Percentiles rank a stretch among this genome's conserved stretches.
Conservation (phyloP, 2,113 vertebrate species). For the Coreoperca whiteheadi region DNA sequence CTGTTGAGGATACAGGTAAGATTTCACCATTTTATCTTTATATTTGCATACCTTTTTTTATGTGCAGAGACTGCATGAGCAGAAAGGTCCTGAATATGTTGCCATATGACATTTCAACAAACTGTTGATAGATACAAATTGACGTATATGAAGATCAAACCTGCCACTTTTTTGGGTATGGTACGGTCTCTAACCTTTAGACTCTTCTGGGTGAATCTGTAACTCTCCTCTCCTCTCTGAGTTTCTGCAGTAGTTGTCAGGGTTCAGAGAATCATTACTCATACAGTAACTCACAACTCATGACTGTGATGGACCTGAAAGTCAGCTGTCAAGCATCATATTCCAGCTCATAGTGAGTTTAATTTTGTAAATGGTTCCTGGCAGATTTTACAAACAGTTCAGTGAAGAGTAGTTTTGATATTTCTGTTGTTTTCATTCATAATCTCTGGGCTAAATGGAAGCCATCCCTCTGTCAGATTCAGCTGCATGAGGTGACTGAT, state of each 20-base stretch:
- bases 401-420: slow-evolving; percentile 16
- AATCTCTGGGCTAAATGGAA: background rate
- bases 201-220: slow-evolving; percentile 8
- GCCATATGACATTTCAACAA: slow-evolving; percentile 37
- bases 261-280: slow-evolving; percentile 8
- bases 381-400: slow-evolving; percentile 31
- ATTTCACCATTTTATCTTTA: slow-evolving; percentile 7
- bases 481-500: background rate
- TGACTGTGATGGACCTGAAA: slow-evolving; percentile 8
- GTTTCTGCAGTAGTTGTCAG: background rate
- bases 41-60: background rate
- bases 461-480: slow-evolving; percentile 4
- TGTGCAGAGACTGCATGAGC: background rate
- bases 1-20: slow-evolving; percentile 92
- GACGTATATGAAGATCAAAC: slow-evolving; percentile 26
- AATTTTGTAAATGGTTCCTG: slow-evolving; percentile 34
- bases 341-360: background rate
- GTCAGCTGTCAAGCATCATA: slow-evolving; percentile 22
- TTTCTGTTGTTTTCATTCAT: slow-evolving; percentile 14
- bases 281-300: background rate
- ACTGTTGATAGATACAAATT: slow-evolving; percentile 23
- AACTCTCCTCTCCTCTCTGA: background rate
- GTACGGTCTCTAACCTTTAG: slow-evolving; percentile 9
- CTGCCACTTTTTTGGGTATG: background rate
- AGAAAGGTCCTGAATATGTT: background rate